phyloP scores from a whole-genome alignment of 2,888 invertebrate genomes.

The Drosophila antonietae region DNA sequence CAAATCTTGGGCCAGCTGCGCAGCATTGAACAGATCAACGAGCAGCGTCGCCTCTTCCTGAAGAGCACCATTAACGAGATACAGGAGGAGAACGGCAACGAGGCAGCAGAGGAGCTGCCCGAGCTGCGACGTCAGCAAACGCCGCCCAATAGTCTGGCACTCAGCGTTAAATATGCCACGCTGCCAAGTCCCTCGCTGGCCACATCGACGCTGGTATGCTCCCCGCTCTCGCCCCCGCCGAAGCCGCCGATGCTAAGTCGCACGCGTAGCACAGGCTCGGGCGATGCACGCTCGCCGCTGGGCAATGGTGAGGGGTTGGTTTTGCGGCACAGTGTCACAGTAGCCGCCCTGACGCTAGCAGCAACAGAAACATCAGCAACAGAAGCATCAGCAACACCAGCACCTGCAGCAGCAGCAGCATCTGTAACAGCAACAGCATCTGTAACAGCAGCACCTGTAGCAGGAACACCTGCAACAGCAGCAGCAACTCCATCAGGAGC shows the following conservation, averaged over 20 bases:
- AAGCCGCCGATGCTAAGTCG: conserved; percentile 82
- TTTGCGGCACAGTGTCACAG: conserved; percentile 47
- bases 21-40: conserved; percentile 77
- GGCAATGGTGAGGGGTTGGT: conserved; percentile 39
- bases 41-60: conserved; percentile 76
- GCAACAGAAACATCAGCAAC: background rate
- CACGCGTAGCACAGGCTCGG: conserved; percentile 76
- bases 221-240: conserved; percentile 78
- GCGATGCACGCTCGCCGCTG: conserved; percentile 58
- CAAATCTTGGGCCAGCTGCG: conserved; percentile 74
- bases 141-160: conserved; percentile 50
- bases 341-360: conserved; percentile 9
- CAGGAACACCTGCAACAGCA: background rate
- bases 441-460: background rate
- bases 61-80: conserved; percentile 70
- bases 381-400: background rate
- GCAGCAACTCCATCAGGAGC: background rate
- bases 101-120: background rate
- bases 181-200: conserved; percentile 56
- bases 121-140: conserved; percentile 9
- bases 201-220: conserved; percentile 48
- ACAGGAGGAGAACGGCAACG: conserved; percentile 29
- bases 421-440: background rate
- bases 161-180: conserved; percentile 70
- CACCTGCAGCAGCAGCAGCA: conserved; percentile 1